Evolutionary conservation across 2,113 vertebrate species (phyloP), one percentile per base, ranked within the genome.

Genomic region (Xenopus borealis): DNA sequence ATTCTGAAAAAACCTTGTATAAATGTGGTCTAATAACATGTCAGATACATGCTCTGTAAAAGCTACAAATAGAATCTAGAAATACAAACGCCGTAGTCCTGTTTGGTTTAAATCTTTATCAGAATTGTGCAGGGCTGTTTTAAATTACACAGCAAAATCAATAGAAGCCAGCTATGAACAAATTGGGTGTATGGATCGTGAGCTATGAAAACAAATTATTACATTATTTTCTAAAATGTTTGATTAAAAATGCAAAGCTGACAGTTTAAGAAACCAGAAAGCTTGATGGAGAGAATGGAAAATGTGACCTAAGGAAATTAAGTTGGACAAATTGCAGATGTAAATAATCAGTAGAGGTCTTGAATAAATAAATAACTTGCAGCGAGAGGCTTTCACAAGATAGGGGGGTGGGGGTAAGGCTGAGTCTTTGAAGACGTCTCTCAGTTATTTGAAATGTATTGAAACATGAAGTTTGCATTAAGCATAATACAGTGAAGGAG

Each of bases 351-450:
- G 71, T 58, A 66, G 71, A 73, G 11, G 19, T 66, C 55, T 23
- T 73, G 62, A 73, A 73, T 63, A 73, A 73, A 73, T 73, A 73
- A 73, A 73, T 73, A 66, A 73, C 71, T 44, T 17, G 12, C 17
- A 23, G 62, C 33, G 50, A 72, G 52, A 58, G 50, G 64, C 62
- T 65, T 62, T 73, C 62, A 66, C 30, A 18, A 65, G 71, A 62
- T 45, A 3, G 71, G 47, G 47, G 6, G 19, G 71, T 47, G 62
- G 52, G 62, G 64, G 53, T 72, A 52, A 72, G 62, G 62, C 30
- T 23, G n/a, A 44, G 50, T 16, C 71, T 73, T 73, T 73, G 71
- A 73, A 73, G 71, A 66, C 62, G 23, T 27, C 23, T 27, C 23
- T 3, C 58, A 73, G 58, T 62, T 65, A 50, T 40, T 72, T 73